Evolutionary conservation across 2,797 vertebrate genomes (phyloP).

Genomic region (Salmo trutta): DNA sequence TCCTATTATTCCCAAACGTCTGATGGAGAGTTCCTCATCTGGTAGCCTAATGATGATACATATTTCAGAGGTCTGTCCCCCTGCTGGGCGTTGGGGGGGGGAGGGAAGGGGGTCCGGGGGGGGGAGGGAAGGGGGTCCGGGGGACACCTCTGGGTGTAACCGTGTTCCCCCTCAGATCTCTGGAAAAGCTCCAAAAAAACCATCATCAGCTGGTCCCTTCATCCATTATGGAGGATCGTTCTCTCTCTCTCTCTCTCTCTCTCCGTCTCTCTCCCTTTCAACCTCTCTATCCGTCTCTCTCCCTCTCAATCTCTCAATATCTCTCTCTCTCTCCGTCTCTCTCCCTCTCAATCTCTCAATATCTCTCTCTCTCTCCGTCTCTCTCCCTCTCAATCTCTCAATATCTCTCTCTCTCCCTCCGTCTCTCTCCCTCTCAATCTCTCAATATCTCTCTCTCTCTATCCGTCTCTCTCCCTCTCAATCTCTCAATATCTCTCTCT

Average conservation of each 20-base stretch:
- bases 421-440: rapidly evolving
- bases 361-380: too few species aligned
- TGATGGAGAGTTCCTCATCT: neutral
- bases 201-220: constrained; percentile 82
- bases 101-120: neutral
- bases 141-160: constrained; percentile 42
- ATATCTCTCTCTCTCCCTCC: too few species aligned
- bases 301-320: rapidly evolving
- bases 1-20: neutral
- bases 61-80: constrained; percentile 27
- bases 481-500: too few species aligned
- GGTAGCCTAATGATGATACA: constrained; percentile 35
- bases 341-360: too few species aligned
- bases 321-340: too few species aligned
- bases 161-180: constrained; percentile 72
- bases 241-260: too few species aligned
- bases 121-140: neutral
- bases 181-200: constrained; percentile 68
- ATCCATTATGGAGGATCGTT: constrained; percentile 73
- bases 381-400: too few species aligned
- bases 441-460: too few species aligned
- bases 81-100: neutral
- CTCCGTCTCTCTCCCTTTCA: rapidly evolving
- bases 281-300: rapidly evolving
- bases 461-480: rapidly evolving